Base-by-base conservation (phyloP, 2,888 invertebrate genomes). In the Eupithecia exiguata region DNA sequence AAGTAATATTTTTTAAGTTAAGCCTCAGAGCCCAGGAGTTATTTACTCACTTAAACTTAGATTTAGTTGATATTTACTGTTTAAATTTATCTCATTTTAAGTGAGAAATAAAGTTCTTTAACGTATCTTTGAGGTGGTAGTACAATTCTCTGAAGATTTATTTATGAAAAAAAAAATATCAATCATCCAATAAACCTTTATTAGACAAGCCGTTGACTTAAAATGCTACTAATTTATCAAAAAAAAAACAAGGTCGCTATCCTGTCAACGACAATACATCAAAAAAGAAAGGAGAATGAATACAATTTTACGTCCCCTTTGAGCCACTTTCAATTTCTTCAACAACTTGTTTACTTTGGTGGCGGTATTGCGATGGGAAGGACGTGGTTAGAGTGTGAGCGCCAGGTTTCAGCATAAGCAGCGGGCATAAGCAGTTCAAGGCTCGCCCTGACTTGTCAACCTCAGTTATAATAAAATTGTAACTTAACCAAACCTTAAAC, bases 301-400 rank as follows among this genome's bases (percentile, higher is more conserved):
- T 84, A 84, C 83, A 86, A 88, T 86, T 86, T 86, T 85, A 87
- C 78, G 80, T 72, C 77, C 70, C 81, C 83, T 85, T 85, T 83
- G 83, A 84, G 79, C 83, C 80, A 81, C 83, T 86, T 86, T 83
- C 82, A 84, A 87, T 86, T 85, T 86, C 85, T 85, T 82, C 81
- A 82, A 84, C 83, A 86, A 87, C 81, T 89, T 89, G 87, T 89
- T 89, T 88, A 84, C 83, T 81, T 77, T 71, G 73, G 75, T 73
- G 76, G 78, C 72, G 76, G 79, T 80, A 81, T 83, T 81, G 75
- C 67, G 74, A 76, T 81, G 77, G 80, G 58, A 14, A 61, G 6
- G 61, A 36, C 35, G 35, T 62, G 62, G 62, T 62, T 36, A 7
- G 16, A 62, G 35, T 36, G 9, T 5, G 9, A 62, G 36, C 36